A percentile compares a stretch with the other conserved stretches of the same genome.
Conservation (phyloP, 92 coral and sea anemone species). For the Hydrozoanthus gracilis region DNA sequence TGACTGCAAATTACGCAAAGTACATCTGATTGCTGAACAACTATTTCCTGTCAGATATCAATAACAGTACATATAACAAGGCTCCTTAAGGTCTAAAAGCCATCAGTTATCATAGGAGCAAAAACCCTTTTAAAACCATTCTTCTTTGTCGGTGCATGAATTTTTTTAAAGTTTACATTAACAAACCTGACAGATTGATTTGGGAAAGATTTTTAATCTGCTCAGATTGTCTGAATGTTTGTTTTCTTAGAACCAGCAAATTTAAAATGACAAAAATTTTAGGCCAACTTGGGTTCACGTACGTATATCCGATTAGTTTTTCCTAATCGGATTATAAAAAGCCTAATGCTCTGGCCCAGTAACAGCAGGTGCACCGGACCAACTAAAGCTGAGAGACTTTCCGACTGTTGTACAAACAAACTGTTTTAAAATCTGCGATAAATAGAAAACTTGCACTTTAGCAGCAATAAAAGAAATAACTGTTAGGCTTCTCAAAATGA, state of each 20-base stretch:
- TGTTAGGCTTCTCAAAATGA: too few relatives aligned
- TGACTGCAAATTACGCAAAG: too few relatives aligned
- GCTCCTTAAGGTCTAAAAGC: too few relatives aligned
- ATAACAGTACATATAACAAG: too few relatives aligned
- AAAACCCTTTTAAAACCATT: neutral
- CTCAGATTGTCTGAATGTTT: neutral
- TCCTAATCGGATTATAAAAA: slow-evolving; percentile 12
- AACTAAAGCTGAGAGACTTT: neutral
- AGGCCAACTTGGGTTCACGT: neutral
- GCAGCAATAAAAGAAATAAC: too few relatives aligned
- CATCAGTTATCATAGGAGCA: neutral
- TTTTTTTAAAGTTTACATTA: neutral
- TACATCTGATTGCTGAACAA: too few relatives aligned
- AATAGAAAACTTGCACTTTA: too few relatives aligned
- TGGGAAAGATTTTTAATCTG: neutral
- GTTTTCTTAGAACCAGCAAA: neutral
- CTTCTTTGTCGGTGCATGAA: neutral
- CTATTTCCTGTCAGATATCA: too few relatives aligned
- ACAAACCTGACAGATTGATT: neutral
- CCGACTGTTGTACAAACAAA: neutral
- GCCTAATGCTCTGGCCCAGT: neutral
- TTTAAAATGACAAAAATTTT: neutral
- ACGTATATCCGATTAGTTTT: neutral
- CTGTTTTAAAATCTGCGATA: too few relatives aligned
- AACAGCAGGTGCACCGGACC: neutral